Percentiles rank a stretch among this genome's conserved stretches.
These are phyloP conservation scores for Sebastes kiyomatsui DNA, from an alignment of 2,797 vertebrate species.

Conservation along the genomic window DNA sequence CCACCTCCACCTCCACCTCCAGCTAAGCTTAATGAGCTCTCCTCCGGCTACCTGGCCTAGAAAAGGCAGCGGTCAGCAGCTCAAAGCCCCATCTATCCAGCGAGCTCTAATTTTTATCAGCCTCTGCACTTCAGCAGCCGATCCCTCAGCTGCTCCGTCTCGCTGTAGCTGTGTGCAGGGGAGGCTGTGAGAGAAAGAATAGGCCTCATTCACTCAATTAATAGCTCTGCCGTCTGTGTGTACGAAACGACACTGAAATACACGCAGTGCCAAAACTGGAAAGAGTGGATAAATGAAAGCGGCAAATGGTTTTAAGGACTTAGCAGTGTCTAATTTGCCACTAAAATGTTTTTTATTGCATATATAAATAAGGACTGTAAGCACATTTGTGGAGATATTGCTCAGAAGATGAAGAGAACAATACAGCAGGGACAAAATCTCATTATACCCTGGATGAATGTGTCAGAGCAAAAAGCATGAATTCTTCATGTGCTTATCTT, in stretches of 20 bases:
- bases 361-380: slow-evolving; percentile 51
- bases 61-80: slow-evolving; percentile 68
- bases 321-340: slow-evolving; percentile 53
- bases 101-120: slow-evolving; percentile 58
- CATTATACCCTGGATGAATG: slow-evolving; percentile 37
- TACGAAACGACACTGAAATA: slow-evolving; percentile 31
- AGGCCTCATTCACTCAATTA: slow-evolving; percentile 56
- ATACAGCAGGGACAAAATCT: slow-evolving; percentile 35
- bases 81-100: slow-evolving; percentile 53
- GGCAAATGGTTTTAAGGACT: slow-evolving; percentile 66
- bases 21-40: slow-evolving; percentile 67
- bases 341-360: slow-evolving; percentile 57
- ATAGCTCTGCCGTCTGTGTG: slow-evolving; percentile 25
- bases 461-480: slow-evolving; percentile 8
- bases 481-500: slow-evolving; percentile 45
- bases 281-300: slow-evolving; percentile 51
- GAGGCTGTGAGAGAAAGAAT: slow-evolving; percentile 46
- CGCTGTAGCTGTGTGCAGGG: slow-evolving; percentile 28
- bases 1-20: slow-evolving; percentile 60
- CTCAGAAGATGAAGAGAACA: slow-evolving; percentile 30
- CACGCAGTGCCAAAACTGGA: slow-evolving; percentile 48
- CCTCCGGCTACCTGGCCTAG: slow-evolving; percentile 48
- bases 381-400: slow-evolving; percentile 46
- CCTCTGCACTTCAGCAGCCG: slow-evolving; percentile 41
- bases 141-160: slow-evolving; percentile 48